Conservation (phyloP, 2,113 vertebrate genomes). For the Pollimyrus isidori region DNA sequence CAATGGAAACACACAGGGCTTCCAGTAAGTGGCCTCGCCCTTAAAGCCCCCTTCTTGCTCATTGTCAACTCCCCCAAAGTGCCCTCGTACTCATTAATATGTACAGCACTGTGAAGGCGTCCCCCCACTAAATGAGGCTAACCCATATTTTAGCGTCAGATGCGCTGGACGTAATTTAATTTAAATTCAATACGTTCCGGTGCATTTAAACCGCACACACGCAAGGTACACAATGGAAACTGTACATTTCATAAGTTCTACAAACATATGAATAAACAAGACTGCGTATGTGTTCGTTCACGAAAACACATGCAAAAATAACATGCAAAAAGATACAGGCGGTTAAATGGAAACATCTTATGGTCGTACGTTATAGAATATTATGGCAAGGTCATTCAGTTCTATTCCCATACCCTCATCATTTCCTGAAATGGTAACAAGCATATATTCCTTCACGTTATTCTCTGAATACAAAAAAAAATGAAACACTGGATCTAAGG, state of each 20-base stretch:
- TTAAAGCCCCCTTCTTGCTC: constrained; percentile 45
- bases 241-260: background rate
- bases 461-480: background rate
- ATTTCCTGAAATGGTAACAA: background rate
- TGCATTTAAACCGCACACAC: no score
- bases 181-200: background rate
- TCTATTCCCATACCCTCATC: constrained; percentile 14
- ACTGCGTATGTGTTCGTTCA: background rate
- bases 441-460: background rate
- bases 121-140: constrained; percentile 26
- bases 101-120: constrained; percentile 38
- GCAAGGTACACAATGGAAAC: background rate
- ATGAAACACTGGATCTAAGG: background rate
- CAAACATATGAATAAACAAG: background rate
- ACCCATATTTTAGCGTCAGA: background rate
- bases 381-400: constrained; percentile 26
- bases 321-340: background rate
- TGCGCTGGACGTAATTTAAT: background rate
- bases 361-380: background rate
- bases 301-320: background rate
- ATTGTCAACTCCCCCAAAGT: constrained; percentile 45
- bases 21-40: constrained; percentile 75
- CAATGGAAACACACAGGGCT: constrained; percentile 68
- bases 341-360: background rate
- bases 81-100: constrained; percentile 49